Conservation (phyloP, 2,113 vertebrate genomes). For the Galbula dea region DNA sequence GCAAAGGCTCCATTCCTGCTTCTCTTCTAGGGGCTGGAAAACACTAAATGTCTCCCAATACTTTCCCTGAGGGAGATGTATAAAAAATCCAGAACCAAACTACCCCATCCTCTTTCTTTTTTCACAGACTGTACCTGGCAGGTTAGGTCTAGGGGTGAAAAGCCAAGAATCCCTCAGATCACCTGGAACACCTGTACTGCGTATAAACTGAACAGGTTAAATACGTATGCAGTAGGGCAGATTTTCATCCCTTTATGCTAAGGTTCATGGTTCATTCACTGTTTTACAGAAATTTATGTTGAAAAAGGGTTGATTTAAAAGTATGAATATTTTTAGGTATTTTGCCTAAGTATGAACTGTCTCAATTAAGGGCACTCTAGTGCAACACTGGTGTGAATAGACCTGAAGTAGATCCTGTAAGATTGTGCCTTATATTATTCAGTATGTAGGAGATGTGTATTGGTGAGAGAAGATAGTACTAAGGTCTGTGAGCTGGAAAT, state of each 20-base stretch:
- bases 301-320: not conserved
- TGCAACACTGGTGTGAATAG: not conserved
- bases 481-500: not conserved
- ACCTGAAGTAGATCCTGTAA: not conserved
- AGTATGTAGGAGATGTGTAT: not conserved
- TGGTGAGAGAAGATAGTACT: not conserved
- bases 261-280: not conserved
- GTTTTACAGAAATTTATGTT: not conserved
- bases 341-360: not conserved
- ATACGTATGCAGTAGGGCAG: not conserved
- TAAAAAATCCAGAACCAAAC: not conserved
- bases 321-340: not conserved
- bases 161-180: not conserved
- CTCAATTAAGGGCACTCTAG: not conserved
- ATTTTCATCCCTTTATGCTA: not conserved
- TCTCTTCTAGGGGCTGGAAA: not conserved
- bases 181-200: not conserved
- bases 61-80: not conserved
- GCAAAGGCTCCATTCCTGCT: not conserved
- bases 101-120: not conserved
- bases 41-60: not conserved
- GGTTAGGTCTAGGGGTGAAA: not conserved
- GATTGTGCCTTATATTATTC: not conserved
- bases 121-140: not conserved
- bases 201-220: not conserved